phyloP scores from a whole-genome alignment of 1,140 invertebrate species.

The Pogonomyrmex barbatus region DNA sequence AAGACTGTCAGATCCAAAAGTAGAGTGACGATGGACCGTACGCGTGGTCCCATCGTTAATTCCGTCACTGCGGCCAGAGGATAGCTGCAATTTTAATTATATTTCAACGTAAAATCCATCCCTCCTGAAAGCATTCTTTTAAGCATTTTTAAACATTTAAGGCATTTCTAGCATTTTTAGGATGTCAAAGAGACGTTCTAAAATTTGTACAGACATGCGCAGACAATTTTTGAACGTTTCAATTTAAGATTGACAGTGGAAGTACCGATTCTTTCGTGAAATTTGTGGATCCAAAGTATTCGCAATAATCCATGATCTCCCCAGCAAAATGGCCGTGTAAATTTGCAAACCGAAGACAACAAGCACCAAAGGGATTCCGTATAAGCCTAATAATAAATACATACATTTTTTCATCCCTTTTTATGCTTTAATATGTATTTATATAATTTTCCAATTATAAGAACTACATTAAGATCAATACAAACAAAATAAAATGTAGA shows the following conservation, averaged over 20 bases:
- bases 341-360: conserved; percentile 90
- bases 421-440: no score
- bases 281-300: conserved; percentile 89
- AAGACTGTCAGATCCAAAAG: conserved; percentile 91
- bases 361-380: conserved; percentile 90
- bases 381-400: conserved; percentile 87
- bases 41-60: conserved; percentile 88
- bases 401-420: background rate
- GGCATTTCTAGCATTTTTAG: background rate
- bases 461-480: background rate
- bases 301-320: conserved; percentile 91
- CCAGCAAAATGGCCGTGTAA: conserved; percentile 91
- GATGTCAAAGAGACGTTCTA: background rate
- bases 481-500: background rate
- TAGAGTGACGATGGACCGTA: conserved; percentile 88
- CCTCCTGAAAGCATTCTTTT: no score
- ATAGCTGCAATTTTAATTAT: conserved; percentile 86
- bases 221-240: background rate
- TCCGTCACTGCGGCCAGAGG: conserved; percentile 92
- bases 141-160: background rate
- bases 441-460: background rate
- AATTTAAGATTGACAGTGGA: conserved; percentile 5
- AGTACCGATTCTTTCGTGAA: conserved; percentile 88
- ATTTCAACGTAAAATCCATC: background rate
- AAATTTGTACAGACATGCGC: background rate